These are phyloP conservation scores for Pomatostomus ruficeps DNA, from an alignment of 2,113 vertebrate species.

Conservation along the genomic window DNA sequence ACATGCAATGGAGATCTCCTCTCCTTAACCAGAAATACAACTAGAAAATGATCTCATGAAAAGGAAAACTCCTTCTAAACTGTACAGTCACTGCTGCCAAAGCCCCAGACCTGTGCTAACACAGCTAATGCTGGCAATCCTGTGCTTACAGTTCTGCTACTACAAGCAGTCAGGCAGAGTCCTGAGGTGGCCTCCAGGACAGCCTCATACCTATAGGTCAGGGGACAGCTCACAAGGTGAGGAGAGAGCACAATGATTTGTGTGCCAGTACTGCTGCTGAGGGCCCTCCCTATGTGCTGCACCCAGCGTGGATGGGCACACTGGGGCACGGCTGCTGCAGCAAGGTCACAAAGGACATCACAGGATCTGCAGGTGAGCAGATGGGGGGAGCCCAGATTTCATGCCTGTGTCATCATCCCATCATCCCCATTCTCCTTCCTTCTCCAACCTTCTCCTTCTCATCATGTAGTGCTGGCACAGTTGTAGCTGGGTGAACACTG, in stretches of 20 bases:
- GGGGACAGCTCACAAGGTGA: not conserved
- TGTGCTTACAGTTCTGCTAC: not conserved
- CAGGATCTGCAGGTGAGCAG: not conserved
- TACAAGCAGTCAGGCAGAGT: not conserved
- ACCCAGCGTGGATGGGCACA: not conserved
- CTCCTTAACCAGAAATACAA: not conserved
- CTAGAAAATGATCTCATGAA: not conserved
- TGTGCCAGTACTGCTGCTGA: rapidly evolving
- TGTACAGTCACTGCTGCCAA: not conserved
- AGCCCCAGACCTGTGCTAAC: not conserved
- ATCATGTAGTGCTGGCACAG: not conserved
- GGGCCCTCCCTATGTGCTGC: not conserved
- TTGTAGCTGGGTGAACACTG: not conserved
- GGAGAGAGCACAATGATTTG: not conserved
- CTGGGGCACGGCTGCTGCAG: not conserved
- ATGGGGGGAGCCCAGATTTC: not conserved
- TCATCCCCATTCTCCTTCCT: not conserved
- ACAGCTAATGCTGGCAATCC: not conserved
- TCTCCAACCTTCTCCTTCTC: not conserved
- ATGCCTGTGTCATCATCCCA: not conserved
- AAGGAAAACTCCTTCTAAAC: not conserved
- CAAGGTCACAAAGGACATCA: not conserved
- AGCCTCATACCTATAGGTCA: not conserved
- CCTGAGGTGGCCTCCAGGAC: not conserved
- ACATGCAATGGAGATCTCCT: rapidly evolving